Percentiles rank a stretch among this genome's conserved stretches.
Evolutionary conservation across 2,797 vertebrate species (phyloP).

Genomic region (Phrynocephalus vlangalii): DNA sequence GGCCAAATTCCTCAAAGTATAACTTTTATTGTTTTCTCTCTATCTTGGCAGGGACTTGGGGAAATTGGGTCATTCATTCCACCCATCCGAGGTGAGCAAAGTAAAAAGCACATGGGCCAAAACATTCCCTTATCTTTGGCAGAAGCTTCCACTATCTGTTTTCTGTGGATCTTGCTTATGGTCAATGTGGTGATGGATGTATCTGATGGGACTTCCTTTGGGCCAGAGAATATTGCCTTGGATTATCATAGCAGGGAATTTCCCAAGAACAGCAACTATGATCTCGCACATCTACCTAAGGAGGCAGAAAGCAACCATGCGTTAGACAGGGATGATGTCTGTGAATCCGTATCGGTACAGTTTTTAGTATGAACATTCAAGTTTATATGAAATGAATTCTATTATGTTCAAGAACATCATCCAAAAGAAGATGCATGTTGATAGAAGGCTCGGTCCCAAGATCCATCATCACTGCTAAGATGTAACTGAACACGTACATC

Average conservation of each 20-base stretch:
- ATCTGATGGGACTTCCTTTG: background rate
- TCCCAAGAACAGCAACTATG: constrained; percentile 51
- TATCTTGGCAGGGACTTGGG: constrained; percentile 34
- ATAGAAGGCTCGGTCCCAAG: background rate
- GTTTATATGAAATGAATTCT: background rate
- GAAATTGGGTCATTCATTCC: constrained; percentile 51
- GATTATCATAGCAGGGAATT: constrained; percentile 40
- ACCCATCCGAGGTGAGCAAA: constrained; percentile 43
- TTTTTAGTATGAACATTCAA: background rate
- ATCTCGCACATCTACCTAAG: background rate
- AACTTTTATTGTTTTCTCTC: constrained; percentile 22
- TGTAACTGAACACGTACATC: background rate
- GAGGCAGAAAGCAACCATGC: background rate
- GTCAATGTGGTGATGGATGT: background rate
- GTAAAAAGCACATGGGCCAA: background rate
- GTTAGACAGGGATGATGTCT: too few relatives aligned
- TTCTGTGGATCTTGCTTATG: background rate
- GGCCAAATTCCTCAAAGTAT: constrained; percentile 58
- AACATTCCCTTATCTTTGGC: background rate
- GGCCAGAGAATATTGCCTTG: background rate
- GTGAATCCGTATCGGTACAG: background rate
- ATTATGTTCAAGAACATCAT: background rate
- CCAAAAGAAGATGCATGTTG: background rate
- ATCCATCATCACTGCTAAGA: background rate
- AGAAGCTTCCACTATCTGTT: background rate